Conservation (phyloP, 2,113 vertebrate species). For the Potamarius usumacintae region DNA sequence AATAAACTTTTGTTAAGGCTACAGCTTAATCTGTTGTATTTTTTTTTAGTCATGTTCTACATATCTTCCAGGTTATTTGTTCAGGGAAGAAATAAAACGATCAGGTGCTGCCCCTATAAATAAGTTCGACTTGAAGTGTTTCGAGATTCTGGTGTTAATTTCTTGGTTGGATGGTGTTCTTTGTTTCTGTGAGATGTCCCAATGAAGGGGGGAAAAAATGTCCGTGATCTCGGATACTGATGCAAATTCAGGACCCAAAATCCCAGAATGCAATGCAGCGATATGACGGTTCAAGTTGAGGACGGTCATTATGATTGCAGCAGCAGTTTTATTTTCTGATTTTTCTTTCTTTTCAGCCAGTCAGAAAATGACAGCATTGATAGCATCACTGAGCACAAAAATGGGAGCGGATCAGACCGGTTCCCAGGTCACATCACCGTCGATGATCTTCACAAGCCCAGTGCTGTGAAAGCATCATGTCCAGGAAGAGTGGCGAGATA, state of each 20-base stretch:
- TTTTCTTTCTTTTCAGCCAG: slow-evolving; percentile 20
- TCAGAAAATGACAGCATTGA: slow-evolving; percentile 55
- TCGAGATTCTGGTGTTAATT: too few species aligned
- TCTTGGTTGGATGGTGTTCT: too few species aligned
- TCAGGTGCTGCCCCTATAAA: too few species aligned
- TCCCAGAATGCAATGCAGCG: not conserved
- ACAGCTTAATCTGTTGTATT: too few species aligned
- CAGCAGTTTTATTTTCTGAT: not conserved
- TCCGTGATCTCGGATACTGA: not conserved
- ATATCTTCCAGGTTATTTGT: too few species aligned
- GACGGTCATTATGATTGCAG: not conserved
- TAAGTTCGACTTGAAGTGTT: too few species aligned
- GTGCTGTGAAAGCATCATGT: slow-evolving; percentile 52
- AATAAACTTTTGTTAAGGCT: too few species aligned
- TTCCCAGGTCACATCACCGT: slow-evolving; percentile 62
- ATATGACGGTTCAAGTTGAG: not conserved
- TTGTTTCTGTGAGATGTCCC: too few species aligned
- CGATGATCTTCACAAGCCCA: slow-evolving; percentile 66
- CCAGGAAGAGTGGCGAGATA: slow-evolving; percentile 55
- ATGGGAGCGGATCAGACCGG: slow-evolving; percentile 43
- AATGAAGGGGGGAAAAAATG: too few species aligned
- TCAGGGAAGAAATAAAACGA: too few species aligned
- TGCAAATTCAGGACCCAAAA: not conserved
- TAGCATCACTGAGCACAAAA: slow-evolving; percentile 41
- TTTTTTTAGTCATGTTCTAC: too few species aligned